Percentiles rank a stretch among this genome's conserved stretches.
These are phyloP conservation scores for Apogon talboti DNA, from an alignment of 2,797 vertebrate species.

Conservation along the genomic window DNA sequence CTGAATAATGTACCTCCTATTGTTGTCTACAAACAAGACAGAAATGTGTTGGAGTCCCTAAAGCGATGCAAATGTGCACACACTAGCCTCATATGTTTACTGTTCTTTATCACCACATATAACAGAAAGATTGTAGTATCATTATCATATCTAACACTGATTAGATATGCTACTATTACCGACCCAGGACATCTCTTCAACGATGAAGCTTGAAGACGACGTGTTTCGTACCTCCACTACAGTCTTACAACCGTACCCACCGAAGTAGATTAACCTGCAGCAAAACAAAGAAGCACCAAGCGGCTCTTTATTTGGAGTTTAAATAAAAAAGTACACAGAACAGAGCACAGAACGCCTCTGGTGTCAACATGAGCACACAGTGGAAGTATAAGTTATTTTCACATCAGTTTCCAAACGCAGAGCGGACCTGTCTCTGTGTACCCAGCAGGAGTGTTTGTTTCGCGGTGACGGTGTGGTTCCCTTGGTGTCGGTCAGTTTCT, in stretches of 20 bases:
- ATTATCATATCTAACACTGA: no score
- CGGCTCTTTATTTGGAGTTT: background rate
- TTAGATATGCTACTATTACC: background rate
- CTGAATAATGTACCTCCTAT: slow-evolving; percentile 71
- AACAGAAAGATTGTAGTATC: no score
- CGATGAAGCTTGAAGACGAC: slow-evolving; percentile 81
- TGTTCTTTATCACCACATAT: background rate
- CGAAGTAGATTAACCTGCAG: slow-evolving; percentile 93
- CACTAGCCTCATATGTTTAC: background rate
- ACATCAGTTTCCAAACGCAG: background rate
- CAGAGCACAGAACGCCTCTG: background rate
- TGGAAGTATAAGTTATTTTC: background rate
- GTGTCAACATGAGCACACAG: background rate
- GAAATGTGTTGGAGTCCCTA: background rate
- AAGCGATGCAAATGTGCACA: background rate
- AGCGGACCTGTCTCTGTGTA: slow-evolving; percentile 84
- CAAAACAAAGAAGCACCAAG: background rate
- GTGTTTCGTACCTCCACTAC: slow-evolving; percentile 85
- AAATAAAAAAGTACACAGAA: background rate
- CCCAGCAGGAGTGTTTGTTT: slow-evolving; percentile 95
- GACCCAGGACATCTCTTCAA: slow-evolving; percentile 95
- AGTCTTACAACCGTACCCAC: slow-evolving; percentile 94
- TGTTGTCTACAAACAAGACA: slow-evolving; percentile 51
- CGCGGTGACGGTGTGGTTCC: slow-evolving; percentile 91
- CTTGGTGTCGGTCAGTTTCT: slow-evolving; percentile 82